Conservation (phyloP, 2,888 invertebrate species). For the Antitype chi region DNA sequence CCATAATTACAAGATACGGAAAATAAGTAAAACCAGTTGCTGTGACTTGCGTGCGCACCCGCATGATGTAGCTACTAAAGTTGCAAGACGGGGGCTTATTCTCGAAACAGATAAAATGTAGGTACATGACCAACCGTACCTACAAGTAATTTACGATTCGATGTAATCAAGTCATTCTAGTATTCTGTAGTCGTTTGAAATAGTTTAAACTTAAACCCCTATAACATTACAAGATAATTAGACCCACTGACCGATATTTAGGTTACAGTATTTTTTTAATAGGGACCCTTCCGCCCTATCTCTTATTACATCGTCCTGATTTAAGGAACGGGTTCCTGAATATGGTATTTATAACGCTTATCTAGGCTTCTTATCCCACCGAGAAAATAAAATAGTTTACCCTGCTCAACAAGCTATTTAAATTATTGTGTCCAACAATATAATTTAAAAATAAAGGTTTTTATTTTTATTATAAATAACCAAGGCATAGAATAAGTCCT, state of each 20-base stretch:
- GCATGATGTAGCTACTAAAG: slow-evolving; percentile 69
- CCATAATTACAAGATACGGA: slow-evolving; percentile 79
- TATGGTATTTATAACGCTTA: no score
- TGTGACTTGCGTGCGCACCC: slow-evolving; percentile 72
- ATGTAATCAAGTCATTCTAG: slow-evolving; percentile 33
- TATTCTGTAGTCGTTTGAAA: slow-evolving; percentile 27
- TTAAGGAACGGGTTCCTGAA: no score
- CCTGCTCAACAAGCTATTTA: not conserved
- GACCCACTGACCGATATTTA: no score
- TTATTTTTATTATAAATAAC: not conserved
- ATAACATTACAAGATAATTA: no score
- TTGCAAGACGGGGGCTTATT: slow-evolving; percentile 69
- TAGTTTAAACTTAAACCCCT: not conserved
- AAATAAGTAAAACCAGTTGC: slow-evolving; percentile 79
- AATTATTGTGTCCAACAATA: not conserved
- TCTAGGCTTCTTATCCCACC: no score
- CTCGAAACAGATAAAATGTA: slow-evolving; percentile 66
- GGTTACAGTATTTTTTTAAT: no score
- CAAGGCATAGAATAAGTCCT: slow-evolving; percentile 38
- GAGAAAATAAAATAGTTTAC: not conserved
- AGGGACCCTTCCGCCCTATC: no score
- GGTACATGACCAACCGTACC: slow-evolving; percentile 47
- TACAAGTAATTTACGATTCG: slow-evolving; percentile 58
- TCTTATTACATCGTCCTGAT: no score
- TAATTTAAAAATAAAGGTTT: not conserved